Conservation (phyloP, 37 sponge, comb jelly and placozoan species). For the Chondrilla cf. caribensis region DNA sequence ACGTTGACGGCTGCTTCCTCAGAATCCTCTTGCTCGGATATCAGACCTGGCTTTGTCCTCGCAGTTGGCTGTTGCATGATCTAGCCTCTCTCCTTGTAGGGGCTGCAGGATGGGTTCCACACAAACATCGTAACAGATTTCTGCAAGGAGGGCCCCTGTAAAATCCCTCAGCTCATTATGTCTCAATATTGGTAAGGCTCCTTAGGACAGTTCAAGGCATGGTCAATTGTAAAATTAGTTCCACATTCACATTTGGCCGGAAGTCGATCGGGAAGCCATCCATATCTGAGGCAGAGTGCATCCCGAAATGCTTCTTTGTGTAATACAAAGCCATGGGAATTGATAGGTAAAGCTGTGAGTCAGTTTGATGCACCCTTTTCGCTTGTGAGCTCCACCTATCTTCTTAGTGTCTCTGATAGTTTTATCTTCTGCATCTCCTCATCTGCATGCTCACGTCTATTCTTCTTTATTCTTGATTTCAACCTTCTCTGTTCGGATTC, state of each 20-base stretch:
- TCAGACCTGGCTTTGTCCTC: neutral
- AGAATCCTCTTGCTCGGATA: neutral
- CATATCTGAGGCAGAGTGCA: neutral
- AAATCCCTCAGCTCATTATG: neutral
- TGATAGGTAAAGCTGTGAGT: neutral
- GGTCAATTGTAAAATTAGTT: neutral
- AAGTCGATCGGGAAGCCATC: neutral
- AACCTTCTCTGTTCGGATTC: no score
- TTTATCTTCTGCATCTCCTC: no score
- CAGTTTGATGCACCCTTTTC: conserved; percentile 3
- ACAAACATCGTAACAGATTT: neutral
- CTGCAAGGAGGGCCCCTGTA: neutral
- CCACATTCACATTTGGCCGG: neutral
- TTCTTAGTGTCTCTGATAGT: no score
- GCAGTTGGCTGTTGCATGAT: neutral
- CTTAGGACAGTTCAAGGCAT: neutral
- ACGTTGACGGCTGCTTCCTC: neutral
- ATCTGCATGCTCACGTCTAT: no score
- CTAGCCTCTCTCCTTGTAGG: neutral
- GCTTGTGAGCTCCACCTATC: neutral
- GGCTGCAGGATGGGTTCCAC: neutral
- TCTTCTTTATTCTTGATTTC: no score
- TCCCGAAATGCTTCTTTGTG: neutral
- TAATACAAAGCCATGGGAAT: neutral
- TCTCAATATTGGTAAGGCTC: neutral